Evolutionary conservation across 1,140 invertebrate species (phyloP).

Genomic region (Habropoda laboriosa): DNA sequence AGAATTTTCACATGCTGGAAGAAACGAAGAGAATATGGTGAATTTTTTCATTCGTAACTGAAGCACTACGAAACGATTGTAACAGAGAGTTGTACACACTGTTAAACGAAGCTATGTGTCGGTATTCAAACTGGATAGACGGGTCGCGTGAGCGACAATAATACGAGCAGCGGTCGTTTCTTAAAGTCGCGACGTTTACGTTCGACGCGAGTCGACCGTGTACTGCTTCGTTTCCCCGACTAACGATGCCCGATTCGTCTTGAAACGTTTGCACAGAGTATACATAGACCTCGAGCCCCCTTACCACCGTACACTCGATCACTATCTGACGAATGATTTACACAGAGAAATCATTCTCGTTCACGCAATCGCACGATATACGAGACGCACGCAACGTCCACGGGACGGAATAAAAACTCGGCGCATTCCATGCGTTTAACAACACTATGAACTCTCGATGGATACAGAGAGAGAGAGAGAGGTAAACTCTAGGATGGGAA

Average conservation of each 20-base stretch:
- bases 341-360: conserved; percentile 26
- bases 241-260: conserved; percentile 9
- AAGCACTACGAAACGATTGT: neutral
- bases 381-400: neutral
- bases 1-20: neutral
- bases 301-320: conserved; percentile 8
- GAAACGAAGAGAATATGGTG: too few relatives aligned
- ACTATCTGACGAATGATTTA: conserved; percentile 8
- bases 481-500: too few relatives aligned
- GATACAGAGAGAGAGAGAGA: too few relatives aligned
- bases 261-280: neutral
- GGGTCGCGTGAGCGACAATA: conserved; percentile 1
- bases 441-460: too few relatives aligned
- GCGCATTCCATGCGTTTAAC: neutral
- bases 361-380: neutral
- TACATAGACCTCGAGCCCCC: neutral
- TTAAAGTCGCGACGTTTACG: neutral
- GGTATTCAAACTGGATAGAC: neutral
- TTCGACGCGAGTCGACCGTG: neutral
- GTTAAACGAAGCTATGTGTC: neutral
- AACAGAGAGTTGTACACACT: neutral
- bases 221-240: neutral
- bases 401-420: conserved; percentile 2
- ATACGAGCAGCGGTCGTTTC: neutral
- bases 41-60: neutral